These are phyloP conservation scores for Eupithecia exiguata DNA, from an alignment of 2,888 invertebrate genomes.

Conservation along the genomic window DNA sequence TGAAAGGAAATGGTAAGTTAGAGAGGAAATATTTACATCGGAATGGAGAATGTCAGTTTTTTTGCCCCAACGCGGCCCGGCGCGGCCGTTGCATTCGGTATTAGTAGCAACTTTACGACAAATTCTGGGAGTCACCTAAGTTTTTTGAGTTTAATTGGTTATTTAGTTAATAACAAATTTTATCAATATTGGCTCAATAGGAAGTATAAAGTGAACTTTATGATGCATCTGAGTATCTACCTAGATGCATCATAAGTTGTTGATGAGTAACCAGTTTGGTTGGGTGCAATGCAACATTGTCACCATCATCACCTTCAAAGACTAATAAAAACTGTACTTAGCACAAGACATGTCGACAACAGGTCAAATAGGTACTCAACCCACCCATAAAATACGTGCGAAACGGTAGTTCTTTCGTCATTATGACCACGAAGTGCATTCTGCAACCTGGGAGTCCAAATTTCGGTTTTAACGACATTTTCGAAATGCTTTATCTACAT, in stretches of 20 bases:
- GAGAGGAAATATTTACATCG: constrained; percentile 28
- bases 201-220: too few relatives aligned
- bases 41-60: constrained; percentile 31
- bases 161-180: not conserved
- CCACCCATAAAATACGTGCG: constrained; percentile 3
- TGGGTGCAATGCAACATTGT: not conserved
- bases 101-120: not conserved
- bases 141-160: not conserved
- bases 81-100: not conserved
- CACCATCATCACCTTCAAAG: not conserved
- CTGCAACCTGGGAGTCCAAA: constrained; percentile 16
- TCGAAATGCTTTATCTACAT: constrained; percentile 19
- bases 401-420: constrained; percentile 15
- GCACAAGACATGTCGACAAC: not conserved
- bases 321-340: not conserved
- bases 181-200: not conserved
- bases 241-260: not conserved
- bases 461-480: constrained; percentile 21
- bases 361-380: not conserved
- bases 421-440: constrained; percentile 5
- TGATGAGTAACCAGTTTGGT: too few relatives aligned
- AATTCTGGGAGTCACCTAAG: not conserved
- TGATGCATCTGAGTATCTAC: not conserved
- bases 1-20: constrained; percentile 26
- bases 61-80: not conserved